These are phyloP conservation scores for Progne subis DNA, from an alignment of 2,113 vertebrate species.

Conservation along the genomic window DNA sequence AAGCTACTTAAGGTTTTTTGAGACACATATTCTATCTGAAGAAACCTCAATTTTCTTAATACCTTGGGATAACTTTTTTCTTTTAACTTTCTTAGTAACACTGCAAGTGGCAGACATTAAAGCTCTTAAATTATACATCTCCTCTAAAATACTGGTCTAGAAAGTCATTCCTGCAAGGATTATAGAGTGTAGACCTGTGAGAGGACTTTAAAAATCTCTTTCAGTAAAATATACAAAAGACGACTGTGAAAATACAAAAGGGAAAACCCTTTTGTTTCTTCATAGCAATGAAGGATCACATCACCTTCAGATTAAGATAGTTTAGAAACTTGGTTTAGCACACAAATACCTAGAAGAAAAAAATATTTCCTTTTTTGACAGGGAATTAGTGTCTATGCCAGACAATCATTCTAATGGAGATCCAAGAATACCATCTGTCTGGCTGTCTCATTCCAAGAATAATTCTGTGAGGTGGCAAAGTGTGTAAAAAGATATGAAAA, in stretches of 20 bases:
- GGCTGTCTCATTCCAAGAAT: not conserved
- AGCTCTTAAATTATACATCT: not conserved
- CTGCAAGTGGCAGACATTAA: not conserved
- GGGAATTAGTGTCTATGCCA: not conserved
- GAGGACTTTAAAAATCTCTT: not conserved
- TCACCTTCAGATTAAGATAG: not conserved
- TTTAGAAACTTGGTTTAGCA: not conserved
- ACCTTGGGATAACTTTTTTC: not conserved
- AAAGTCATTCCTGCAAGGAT: not conserved
- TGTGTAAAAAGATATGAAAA: not conserved
- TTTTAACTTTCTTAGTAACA: not conserved
- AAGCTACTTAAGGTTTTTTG: not conserved
- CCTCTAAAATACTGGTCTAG: not conserved
- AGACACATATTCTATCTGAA: not conserved
- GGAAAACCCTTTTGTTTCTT: not conserved
- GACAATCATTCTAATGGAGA: not conserved
- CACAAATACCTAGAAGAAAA: not conserved
- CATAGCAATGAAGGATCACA: not conserved
- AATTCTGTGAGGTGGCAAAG: not conserved
- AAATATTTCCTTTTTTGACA: conserved; percentile 17
- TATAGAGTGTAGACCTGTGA: not conserved
- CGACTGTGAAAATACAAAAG: not conserved
- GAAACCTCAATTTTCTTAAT: not conserved
- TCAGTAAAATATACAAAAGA: not conserved
- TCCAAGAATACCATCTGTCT: conserved; percentile 32